Percentiles rank a stretch among this genome's conserved stretches.
Evolutionary conservation across 92 coral and sea anemone genomes (phyloP).

Genomic region (Heliopora coerulea): DNA sequence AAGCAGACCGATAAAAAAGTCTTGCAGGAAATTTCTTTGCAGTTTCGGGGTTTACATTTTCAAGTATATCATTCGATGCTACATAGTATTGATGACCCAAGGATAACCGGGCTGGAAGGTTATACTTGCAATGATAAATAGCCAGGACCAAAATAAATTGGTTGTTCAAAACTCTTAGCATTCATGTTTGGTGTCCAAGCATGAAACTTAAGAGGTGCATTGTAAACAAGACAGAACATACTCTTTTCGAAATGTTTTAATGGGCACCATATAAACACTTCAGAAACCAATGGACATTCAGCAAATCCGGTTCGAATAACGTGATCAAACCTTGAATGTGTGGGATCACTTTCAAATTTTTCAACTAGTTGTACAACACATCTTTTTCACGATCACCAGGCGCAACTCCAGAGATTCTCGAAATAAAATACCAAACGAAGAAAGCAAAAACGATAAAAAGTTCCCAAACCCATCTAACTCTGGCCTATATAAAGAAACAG

Average conservation of each 20-base stretch:
- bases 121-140: slow-evolving; percentile 49
- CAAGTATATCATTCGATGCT: slow-evolving; percentile 50
- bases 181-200: slow-evolving; percentile 41
- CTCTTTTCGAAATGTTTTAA: slow-evolving; percentile 43
- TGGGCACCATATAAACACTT: slow-evolving; percentile 44
- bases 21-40: slow-evolving; percentile 37
- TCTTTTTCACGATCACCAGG: neutral
- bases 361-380: no score
- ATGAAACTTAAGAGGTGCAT: slow-evolving; percentile 35
- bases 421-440: neutral
- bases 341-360: neutral
- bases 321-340: neutral
- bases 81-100: slow-evolving; percentile 50
- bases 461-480: no score
- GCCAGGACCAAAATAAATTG: slow-evolving; percentile 56
- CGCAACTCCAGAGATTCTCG: neutral
- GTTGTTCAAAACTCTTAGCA: slow-evolving; percentile 44
- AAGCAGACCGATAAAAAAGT: slow-evolving; percentile 47
- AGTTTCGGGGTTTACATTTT: slow-evolving; percentile 4
- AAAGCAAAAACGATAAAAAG: neutral
- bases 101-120: slow-evolving; percentile 11
- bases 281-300: neutral
- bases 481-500: no score
- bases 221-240: slow-evolving; percentile 52
- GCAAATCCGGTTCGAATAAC: neutral